A percentile compares a stretch with the other conserved stretches of the same genome.
phyloP scores from a whole-genome alignment of 1,140 invertebrate genomes.

The Hypsibius dujardini region DNA sequence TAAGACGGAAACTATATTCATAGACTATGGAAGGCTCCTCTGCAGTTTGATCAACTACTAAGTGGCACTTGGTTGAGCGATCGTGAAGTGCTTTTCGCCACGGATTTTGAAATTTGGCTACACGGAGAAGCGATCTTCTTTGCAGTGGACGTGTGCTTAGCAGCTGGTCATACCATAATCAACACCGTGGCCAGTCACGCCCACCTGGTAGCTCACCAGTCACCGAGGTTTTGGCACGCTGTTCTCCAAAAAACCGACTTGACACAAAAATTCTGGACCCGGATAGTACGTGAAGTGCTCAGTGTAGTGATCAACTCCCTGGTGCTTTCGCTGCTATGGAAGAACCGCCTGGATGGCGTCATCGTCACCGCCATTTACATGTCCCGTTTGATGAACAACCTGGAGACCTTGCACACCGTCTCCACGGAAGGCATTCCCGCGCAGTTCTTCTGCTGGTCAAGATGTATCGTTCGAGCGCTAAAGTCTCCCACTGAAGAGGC shows the following conservation, averaged over 20 bases:
- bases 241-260: background rate
- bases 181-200: constrained; percentile 3
- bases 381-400: background rate
- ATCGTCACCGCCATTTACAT: background rate
- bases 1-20: background rate
- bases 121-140: background rate
- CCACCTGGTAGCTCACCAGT: background rate
- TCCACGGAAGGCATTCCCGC: background rate
- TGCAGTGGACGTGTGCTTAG: background rate
- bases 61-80: background rate
- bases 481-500: background rate
- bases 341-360: background rate
- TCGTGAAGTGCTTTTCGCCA: background rate
- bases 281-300: background rate
- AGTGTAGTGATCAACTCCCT: background rate
- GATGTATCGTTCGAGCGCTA: background rate
- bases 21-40: background rate
- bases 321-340: background rate
- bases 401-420: background rate
- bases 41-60: background rate
- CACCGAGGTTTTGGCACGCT: background rate
- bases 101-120: constrained; percentile 10
- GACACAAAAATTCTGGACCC: background rate
- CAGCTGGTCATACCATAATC: background rate
- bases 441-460: constrained; percentile 14